Percentiles rank a stretch among this genome's conserved stretches.
Conservation (phyloP, 2,797 vertebrate species). For the Fratercula arctica region DNA sequence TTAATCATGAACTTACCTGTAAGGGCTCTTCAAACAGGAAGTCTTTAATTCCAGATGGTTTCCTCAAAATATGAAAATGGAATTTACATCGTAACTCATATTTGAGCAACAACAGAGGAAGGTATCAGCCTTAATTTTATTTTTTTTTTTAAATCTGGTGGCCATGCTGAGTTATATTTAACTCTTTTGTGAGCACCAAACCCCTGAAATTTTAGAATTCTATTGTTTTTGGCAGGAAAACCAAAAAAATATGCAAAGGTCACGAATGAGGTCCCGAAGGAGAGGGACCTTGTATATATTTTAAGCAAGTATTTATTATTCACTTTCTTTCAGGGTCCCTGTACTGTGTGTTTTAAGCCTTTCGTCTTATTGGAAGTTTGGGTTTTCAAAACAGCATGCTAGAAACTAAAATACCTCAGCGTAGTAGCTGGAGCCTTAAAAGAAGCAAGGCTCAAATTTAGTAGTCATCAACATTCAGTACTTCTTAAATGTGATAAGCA, state of each 20-base stretch:
- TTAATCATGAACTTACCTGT: neutral
- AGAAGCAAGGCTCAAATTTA: neutral
- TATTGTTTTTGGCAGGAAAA: neutral
- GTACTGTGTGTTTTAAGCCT: neutral
- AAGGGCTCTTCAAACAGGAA: neutral
- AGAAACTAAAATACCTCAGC: neutral
- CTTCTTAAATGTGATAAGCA: neutral
- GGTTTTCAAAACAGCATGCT: too few relatives aligned
- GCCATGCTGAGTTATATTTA: neutral
- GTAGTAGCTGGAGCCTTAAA: neutral
- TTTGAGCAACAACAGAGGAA: neutral
- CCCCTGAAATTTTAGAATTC: neutral
- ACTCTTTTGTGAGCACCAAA: neutral
- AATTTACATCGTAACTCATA: neutral
- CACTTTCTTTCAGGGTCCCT: neutral
- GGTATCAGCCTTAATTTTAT: neutral
- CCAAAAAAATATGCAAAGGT: neutral
- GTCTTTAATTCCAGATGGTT: neutral
- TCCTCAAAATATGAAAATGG: neutral
- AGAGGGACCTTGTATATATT: neutral
- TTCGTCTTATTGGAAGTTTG: neutral
- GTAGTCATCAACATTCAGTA: neutral
- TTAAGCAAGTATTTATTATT: neutral
- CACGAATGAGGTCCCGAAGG: neutral
- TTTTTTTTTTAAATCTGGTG: neutral